phyloP scores from a whole-genome alignment of 1,140 invertebrate species.

The Bombus sibiricus region DNA sequence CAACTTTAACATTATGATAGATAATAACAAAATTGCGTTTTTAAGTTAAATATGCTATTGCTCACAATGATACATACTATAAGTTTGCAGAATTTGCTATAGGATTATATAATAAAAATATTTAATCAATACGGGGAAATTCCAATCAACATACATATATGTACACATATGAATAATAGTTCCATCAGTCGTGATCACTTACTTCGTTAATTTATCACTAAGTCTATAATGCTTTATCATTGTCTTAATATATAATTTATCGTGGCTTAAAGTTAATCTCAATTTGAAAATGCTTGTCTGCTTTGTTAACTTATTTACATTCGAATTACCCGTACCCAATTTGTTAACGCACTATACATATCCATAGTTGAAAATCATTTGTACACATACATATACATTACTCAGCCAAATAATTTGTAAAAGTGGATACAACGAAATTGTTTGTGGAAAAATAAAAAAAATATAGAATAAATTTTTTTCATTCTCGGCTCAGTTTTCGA shows the following conservation, averaged over 20 bases:
- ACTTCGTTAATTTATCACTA: not conserved
- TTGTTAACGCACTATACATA: too few species aligned
- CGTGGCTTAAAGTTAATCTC: not conserved
- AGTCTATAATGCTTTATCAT: not conserved
- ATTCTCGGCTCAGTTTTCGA: too few species aligned
- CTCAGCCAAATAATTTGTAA: too few species aligned
- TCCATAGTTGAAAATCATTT: too few species aligned
- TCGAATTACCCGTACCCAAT: not conserved
- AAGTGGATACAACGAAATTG: too few species aligned
- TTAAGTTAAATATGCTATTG: not conserved
- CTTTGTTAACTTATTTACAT: not conserved
- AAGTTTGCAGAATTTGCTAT: not conserved
- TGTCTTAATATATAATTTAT: not conserved
- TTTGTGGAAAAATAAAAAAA: too few species aligned
- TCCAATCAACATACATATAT: not conserved
- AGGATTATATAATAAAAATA: not conserved
- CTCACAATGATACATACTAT: not conserved
- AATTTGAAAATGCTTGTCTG: not conserved
- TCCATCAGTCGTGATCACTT: not conserved
- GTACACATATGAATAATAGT: too few species aligned
- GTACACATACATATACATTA: too few species aligned
- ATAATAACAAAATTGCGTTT: not conserved
- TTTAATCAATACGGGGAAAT: slow-evolving; percentile 1
- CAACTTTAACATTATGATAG: not conserved
- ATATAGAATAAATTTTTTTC: too few species aligned